phyloP scores from a whole-genome alignment of 53 echinoderm and acorn worm genomes.

The Patiria pectinifera region DNA sequence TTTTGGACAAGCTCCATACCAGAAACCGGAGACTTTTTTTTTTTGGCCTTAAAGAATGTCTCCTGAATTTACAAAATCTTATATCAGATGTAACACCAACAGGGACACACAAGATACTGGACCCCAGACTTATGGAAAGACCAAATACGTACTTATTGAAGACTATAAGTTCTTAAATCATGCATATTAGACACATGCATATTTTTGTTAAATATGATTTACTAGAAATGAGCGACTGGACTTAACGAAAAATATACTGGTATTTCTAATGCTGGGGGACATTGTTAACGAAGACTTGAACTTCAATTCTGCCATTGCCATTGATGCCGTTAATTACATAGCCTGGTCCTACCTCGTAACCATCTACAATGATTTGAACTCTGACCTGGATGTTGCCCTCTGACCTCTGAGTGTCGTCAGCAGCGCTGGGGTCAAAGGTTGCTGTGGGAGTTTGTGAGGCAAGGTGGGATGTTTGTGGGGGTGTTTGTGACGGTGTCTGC shows the following conservation, averaged over 20 bases:
- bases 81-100: no score
- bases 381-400: slow-evolving; percentile 27
- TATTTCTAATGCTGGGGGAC: background rate
- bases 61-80: no score
- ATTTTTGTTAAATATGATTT: no score
- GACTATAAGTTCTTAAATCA: background rate
- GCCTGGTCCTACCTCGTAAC: slow-evolving; percentile 4
- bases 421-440: background rate
- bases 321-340: slow-evolving; percentile 5
- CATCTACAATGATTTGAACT: background rate
- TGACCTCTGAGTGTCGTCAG: slow-evolving; percentile 12
- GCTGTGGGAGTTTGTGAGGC: background rate
- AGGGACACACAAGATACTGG: no score
- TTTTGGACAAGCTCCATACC: no score
- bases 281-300: slow-evolving; percentile 1
- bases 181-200: no score
- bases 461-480: background rate
- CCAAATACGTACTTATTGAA: no score
- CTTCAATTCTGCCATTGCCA: slow-evolving; percentile 1
- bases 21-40: no score
- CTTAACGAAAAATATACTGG: no score
- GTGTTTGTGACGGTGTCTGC: background rate
- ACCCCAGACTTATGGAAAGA: no score
- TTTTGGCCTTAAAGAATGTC: no score
- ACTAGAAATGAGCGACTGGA: no score